These are phyloP conservation scores for Perca flavescens DNA, from an alignment of 2,113 vertebrate species.

Conservation along the genomic window DNA sequence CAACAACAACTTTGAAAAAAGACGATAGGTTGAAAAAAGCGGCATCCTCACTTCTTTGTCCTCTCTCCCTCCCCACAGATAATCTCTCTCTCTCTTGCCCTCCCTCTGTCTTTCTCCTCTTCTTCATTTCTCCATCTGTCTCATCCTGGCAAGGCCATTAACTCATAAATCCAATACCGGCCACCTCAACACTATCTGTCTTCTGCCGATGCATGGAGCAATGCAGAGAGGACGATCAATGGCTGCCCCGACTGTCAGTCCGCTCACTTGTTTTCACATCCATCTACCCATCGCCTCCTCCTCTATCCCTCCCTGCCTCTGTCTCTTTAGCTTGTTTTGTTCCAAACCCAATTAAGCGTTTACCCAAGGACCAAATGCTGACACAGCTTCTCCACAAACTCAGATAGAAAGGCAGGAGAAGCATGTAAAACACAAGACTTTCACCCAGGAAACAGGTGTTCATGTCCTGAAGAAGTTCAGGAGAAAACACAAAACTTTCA, in stretches of 20 bases:
- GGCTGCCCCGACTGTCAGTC: slow-evolving; percentile 72
- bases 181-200: slow-evolving; percentile 83
- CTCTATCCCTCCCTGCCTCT: not conserved
- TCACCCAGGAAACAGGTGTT: no score
- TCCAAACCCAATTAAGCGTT: slow-evolving; percentile 36
- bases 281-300: slow-evolving; percentile 66
- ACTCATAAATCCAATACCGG: slow-evolving; percentile 81
- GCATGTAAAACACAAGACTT: no score
- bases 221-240: slow-evolving; percentile 74
- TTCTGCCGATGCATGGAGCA: slow-evolving; percentile 76
- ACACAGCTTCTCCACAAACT: slow-evolving; percentile 34
- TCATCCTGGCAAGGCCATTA: slow-evolving; percentile 77
- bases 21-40: no score
- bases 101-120: slow-evolving; percentile 57
- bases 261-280: slow-evolving; percentile 79
- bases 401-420: not conserved
- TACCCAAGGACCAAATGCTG: slow-evolving; percentile 42
- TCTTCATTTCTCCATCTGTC: slow-evolving; percentile 80
- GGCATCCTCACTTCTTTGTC: no score
- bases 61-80: slow-evolving; percentile 42
- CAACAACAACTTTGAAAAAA: no score
- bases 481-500: no score
- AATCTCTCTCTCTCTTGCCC: slow-evolving; percentile 9
- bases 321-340: slow-evolving; percentile 46
- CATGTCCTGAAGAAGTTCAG: no score